Evolutionary conservation across 2,113 vertebrate species (phyloP).

Genomic region (Crotalus tigris): DNA sequence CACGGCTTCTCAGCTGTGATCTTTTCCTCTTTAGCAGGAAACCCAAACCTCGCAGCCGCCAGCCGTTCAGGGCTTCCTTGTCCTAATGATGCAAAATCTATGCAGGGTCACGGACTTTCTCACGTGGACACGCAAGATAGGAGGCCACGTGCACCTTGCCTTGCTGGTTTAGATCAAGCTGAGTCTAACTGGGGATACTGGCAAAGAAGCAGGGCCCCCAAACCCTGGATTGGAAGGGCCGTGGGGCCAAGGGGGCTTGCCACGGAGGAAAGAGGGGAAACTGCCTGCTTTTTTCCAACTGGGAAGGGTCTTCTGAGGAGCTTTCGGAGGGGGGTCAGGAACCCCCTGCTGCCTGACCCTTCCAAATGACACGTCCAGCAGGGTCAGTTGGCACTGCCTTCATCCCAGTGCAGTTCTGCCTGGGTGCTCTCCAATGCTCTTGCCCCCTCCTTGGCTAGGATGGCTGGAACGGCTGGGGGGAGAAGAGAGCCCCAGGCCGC

Average conservation of each 20-base stretch:
- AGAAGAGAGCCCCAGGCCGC: too few relatives aligned
- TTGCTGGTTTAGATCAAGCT: background rate
- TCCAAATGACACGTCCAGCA: background rate
- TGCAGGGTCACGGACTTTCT: background rate
- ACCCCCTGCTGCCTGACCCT: background rate
- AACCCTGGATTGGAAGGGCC: background rate
- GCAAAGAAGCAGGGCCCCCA: background rate
- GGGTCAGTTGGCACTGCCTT: too few relatives aligned
- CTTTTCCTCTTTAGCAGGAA: background rate
- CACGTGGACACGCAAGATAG: background rate
- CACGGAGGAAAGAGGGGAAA: background rate
- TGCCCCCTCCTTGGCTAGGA: background rate
- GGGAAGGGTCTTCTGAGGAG: background rate
- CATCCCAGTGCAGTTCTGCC: too few relatives aligned
- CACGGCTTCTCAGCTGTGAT: background rate
- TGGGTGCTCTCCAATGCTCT: too few relatives aligned
- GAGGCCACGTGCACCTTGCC: background rate
- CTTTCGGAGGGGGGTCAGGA: background rate
- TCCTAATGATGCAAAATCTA: background rate
- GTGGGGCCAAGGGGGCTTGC: background rate
- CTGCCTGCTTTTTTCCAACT: background rate
- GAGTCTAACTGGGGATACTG: too few relatives aligned
- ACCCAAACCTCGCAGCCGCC: background rate
- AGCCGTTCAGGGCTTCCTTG: background rate
- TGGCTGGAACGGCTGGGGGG: background rate